Base-by-base conservation (phyloP, 2,797 vertebrate species). In the Halcyon badia region DNA sequence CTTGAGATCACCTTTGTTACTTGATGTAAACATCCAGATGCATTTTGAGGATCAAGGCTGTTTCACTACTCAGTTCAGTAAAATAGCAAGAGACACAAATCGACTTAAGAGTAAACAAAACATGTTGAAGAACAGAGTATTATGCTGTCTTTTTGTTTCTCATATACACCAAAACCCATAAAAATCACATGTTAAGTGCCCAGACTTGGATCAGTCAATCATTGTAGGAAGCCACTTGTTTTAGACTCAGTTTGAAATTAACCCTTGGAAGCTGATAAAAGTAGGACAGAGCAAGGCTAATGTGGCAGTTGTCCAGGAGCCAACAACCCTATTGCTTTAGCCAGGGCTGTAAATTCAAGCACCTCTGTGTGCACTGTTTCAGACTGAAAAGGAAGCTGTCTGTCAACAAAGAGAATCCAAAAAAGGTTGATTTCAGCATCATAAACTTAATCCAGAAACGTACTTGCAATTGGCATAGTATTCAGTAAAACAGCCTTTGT, bases 1-100 rank as follows among this genome's bases (percentile, higher is more conserved):
- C 33, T 90, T 52, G 62, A 86, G 54, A 35, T 69, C 2, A 3
- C 30, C 69, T 94, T 83, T 78, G 58, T 83, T 58, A 69, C 72
- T 39, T 26, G 44, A 58, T 72, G 28, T 71, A 87, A 89, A 80
- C 52, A 87, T 62, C 39, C 91, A 85, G 31, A 77, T 57, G 31
- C 21, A 25, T 76, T 94, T 71, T 79, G 73, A 95, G 76, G 60
- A 95, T 84, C 66, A 71, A 90, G 73, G n/a, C 20, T 94, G 54
- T 83, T 82, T 90, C 35, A 25, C 26, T 54, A 54, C 17, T 91
- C 69, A 70, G 56, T 20, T 39, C 3, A 26, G 42, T 70, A 87
- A 94, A 91, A 94, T 15, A 39, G 60, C 35, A 86, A 49, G 72
- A 89, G 76, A 90, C 22, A 46, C 12, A 60, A 87, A 87, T 2